Base-by-base conservation (phyloP, 1,140 invertebrate species). In the Saccostrea echinata region DNA sequence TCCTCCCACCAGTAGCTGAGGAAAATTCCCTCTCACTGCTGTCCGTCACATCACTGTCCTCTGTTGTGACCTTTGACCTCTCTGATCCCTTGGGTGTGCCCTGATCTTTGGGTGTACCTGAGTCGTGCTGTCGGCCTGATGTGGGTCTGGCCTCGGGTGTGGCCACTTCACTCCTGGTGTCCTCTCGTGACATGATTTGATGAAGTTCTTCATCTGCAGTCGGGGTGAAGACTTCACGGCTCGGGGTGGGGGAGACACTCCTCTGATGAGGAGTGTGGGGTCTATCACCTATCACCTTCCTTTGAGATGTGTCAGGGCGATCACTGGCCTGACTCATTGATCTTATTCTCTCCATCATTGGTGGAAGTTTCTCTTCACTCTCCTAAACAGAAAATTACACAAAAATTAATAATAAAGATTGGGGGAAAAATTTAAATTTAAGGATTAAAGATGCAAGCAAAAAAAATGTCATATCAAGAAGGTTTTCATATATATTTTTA, bases 131-230 rank as follows among this genome's bases (percentile, higher is more conserved):
- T 27, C 53, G 43, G 24, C 30, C 57, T 27, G 85, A 76, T 16
- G 57, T 53, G 11, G 86, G 81, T 33, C 68, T 30, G 16, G 68
- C 68, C 11, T 76, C 68, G 3, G 90, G 83, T 6, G 88, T 88
- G 18, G 71, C 57, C 12, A 61, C 80, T 24, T 83, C 83, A 85
- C 43, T 80, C 9, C 51, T 51, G 2, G 85, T 68, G 21, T 91
- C 92, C 12, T 91, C 92, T 13, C 88, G 84, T 0, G 88, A 86
- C 64, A 92, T 81, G 21, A 92, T 91, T 21, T 90, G 91, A 53
- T 92, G 91, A 12, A 94, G 86, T 85, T 94, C 93, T 80, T 91
- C 88, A 71, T 94, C 93, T 71, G 92, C 93, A 43, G 92, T 91
- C 12, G 92, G 91, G 71, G 93, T 91, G 85, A 93, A 93, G 0